Evolutionary conservation across 2,113 vertebrate genomes (phyloP).

Genomic region (Paradoxurus hermaphroditus): DNA sequence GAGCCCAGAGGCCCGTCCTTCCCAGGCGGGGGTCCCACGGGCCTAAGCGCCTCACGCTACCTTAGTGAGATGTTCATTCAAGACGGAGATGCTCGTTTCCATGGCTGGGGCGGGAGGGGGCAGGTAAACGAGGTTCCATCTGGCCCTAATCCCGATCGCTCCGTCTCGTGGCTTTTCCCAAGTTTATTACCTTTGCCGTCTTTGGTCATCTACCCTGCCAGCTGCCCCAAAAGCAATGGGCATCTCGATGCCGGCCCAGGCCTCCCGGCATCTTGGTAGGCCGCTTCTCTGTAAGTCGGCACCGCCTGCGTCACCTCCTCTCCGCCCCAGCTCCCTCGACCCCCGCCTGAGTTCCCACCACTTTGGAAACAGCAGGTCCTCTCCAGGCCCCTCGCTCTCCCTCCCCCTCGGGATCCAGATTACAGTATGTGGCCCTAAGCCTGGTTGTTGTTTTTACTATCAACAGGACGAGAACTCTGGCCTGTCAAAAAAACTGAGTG

Average conservation of each 20-base stretch:
- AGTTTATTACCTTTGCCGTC: not conserved
- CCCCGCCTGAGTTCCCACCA: not conserved
- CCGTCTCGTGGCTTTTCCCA: not conserved
- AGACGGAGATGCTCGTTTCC: not conserved
- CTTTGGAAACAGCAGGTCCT: not conserved
- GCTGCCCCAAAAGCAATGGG: not conserved
- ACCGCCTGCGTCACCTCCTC: not conserved
- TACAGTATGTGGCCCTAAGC: not conserved
- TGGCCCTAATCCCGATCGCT: not conserved
- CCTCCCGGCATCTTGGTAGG: not conserved
- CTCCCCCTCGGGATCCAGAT: not conserved
- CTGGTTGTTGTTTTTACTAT: not conserved
- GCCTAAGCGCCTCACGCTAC: not conserved
- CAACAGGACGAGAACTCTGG: constrained; percentile 54
- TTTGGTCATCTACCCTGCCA: not conserved
- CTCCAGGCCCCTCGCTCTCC: not conserved
- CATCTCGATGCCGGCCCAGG: not conserved
- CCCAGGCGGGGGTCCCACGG: not conserved
- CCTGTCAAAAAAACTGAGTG: constrained; percentile 54
- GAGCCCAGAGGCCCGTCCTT: not conserved
- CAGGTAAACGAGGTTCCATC: not conserved
- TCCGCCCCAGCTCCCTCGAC: not conserved
- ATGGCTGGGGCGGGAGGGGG: not conserved
- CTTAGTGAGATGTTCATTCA: not conserved
- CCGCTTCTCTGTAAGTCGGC: not conserved